Evolutionary conservation across 2,888 invertebrate genomes (phyloP), one percentile per base, ranked within the genome.

Genomic region (Salpingus planirostris): DNA sequence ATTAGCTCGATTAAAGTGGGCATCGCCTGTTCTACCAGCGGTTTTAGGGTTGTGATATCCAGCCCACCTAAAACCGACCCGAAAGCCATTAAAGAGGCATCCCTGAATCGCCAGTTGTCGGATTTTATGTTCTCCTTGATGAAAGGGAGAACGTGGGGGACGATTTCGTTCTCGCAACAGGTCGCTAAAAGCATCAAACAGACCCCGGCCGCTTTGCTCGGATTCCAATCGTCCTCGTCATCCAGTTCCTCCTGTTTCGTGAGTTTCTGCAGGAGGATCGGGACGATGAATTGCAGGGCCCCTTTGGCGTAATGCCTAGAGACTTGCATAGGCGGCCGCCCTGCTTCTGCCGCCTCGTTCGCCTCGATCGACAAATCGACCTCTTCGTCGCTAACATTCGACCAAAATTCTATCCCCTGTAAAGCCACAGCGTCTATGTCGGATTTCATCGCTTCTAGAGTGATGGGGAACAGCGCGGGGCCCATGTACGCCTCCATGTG

Each of bases 361-460:
- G 88, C 89, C 65, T 96, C 95, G 60, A 95, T 86, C 2, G 87
- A 78, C 44, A 97, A 70, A 66, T 96, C 96, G 18, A 96, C 91
- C 68, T 99, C 98, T 68, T 97, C 98, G 67, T 99, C 98, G 57
- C 97, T 95, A 1, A 98, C 96, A 54, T 95, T 97, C 3, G 96
- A 97, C 98, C 99, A 99, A 69, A 99, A 99, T 66, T 99, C 98
- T 61, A 99, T 97, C 46, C 98, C 98, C 71, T 97, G 97, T 33
- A 97, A 74, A 11, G 93, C 85, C 31, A 99, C 86, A 50, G 96
- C 95, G 67, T 97, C 95, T 44, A 87, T 78, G 43, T 92, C 91
- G 11, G 90, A 90, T 62, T 92, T 93, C 93, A 99, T 99, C 6
- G 98, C 96, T 66, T 95, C 92, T 58, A 98, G 69, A 5, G 98